These are phyloP conservation scores for Mormyrops boulengeri DNA, from an alignment of 2,797 vertebrate genomes.

Conservation along the genomic window DNA sequence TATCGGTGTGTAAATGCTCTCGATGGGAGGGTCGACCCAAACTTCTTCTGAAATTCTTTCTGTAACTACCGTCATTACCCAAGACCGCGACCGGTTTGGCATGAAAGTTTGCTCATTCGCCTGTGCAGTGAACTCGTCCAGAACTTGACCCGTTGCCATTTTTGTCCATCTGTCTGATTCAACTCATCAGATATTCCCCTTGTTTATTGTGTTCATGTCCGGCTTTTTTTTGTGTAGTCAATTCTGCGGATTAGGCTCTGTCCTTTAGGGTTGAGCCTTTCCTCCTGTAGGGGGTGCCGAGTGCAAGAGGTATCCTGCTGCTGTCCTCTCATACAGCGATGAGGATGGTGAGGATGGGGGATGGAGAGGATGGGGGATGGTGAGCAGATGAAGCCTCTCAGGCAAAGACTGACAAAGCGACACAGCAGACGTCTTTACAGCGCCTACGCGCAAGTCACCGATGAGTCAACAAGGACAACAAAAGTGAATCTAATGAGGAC, in stretches of 20 bases:
- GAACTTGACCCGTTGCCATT: background rate
- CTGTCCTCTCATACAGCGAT: background rate
- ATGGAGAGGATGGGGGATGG: background rate
- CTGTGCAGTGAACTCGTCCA: background rate
- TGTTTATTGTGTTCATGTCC: background rate
- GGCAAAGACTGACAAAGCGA: background rate
- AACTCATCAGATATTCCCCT: background rate
- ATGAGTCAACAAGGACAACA: background rate
- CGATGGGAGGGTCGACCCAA: background rate
- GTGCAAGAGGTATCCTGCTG: background rate
- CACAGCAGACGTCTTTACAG: background rate
- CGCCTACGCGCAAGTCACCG: background rate
- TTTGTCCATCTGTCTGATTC: background rate
- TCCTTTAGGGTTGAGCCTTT: background rate
- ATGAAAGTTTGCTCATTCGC: background rate
- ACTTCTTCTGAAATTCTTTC: background rate
- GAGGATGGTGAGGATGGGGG: background rate
- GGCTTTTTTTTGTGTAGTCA: background rate
- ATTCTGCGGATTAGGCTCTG: background rate
- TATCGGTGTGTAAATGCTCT: background rate
- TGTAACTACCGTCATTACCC: background rate
- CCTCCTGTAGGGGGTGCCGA: background rate
- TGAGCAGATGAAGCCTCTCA: background rate
- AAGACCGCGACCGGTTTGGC: background rate
- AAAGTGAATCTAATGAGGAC: background rate